Evolutionary conservation across 92 coral and sea anemone genomes (phyloP), one percentile per base, ranked within the genome.

Genomic region (Muricea muricata): DNA sequence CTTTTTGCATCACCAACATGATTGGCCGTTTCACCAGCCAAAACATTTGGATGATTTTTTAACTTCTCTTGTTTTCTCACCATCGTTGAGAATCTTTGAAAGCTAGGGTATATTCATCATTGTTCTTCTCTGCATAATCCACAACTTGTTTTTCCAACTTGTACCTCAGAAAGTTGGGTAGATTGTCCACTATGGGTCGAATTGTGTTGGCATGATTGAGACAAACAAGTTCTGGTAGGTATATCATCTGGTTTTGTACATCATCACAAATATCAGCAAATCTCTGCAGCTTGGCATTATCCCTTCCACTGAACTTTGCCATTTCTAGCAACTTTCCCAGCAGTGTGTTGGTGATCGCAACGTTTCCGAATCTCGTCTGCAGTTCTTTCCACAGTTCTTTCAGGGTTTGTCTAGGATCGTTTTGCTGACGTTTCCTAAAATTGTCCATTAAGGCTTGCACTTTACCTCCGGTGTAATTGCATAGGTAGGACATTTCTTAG

Each of bases 211-310:
- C 87, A 30, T 65, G 86, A 50, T 75, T 86, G 9, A 86, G 81
- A 55, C 90, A 90, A 54, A 66, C 45, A 17, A 90, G 87, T 15
- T 91, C 93, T 2, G 88, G 81, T 26, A 90, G 85, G 13, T 80
- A 50, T 3, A 61, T 26, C 33, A 80, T 32, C 66, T 90, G 93
- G 65, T 87, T 80, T 20, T 86, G 75, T 5, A 87, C 78, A 45
- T 90, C 93, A 9, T 68, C 85, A 31, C 93, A 90, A 29, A 90
- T 80, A 69, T 89, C 92, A 9, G 84, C 84, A 54, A 89, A 89
- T 68, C 65, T 65, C 30, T 90, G 88, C 21, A 90, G 32, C 3
- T 80, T 82, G 24, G 14, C 39, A 58, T 73, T 30, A 14, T 90
- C 90, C 15, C 63, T 52, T n/a, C 82, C 90, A 3, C 45, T n/a